Evolutionary conservation across 2,888 invertebrate species (phyloP).

Genomic region (Dendrolimus pini): DNA sequence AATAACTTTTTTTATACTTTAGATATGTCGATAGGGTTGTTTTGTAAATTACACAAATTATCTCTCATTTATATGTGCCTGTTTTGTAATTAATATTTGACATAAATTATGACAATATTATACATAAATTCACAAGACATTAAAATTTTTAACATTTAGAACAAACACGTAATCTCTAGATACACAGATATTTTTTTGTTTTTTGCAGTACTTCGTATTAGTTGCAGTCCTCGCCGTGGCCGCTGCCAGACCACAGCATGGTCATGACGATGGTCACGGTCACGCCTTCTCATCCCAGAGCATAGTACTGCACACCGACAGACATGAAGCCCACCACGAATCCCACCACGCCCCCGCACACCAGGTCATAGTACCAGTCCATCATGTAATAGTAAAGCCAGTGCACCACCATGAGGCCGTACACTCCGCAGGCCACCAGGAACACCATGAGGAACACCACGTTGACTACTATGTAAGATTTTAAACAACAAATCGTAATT

Average conservation of each 20-base stretch:
- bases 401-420: slow-evolving; percentile 68
- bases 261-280: slow-evolving; percentile 40
- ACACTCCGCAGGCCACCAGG: slow-evolving; percentile 27
- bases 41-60: no score
- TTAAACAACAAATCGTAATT: neutral
- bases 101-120: no score
- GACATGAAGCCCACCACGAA: slow-evolving; percentile 60
- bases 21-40: no score
- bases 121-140: no score
- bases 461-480: neutral
- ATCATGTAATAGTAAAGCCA: slow-evolving; percentile 26
- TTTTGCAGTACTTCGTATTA: neutral
- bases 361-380: neutral
- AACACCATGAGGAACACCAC: neutral
- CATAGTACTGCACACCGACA: slow-evolving; percentile 17
- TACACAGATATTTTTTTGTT: neutral
- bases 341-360: slow-evolving; percentile 40
- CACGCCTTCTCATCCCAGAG: slow-evolving; percentile 26
- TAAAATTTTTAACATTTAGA: no score
- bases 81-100: no score
- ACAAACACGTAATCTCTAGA: neutral
- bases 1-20: no score
- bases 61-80: no score
- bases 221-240: neutral
- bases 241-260: slow-evolving; percentile 16